These are phyloP conservation scores for Sinocyclocheilus rhinocerous DNA, from an alignment of 2,113 vertebrate species.

Conservation along the genomic window DNA sequence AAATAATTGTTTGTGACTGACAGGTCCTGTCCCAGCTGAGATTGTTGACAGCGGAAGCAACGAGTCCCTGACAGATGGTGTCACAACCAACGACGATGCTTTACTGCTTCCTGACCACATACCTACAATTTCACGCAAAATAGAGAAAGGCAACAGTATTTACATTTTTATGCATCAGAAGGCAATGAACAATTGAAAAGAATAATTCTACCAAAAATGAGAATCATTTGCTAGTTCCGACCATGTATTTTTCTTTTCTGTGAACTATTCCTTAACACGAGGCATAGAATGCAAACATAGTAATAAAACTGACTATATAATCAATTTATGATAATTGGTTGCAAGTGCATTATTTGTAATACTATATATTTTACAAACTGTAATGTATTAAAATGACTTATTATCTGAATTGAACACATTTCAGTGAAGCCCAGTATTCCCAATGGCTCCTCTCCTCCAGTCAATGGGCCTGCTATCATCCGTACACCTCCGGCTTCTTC, in stretches of 20 bases:
- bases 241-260: no score
- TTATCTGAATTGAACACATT: conserved; percentile 11
- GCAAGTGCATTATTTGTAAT: no score
- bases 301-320: no score
- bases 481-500: conserved; percentile 58
- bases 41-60: conserved; percentile 49
- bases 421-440: conserved; percentile 37
- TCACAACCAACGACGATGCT: conserved; percentile 59
- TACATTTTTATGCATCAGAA: neutral
- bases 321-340: no score
- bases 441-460: neutral
- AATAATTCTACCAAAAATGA: no score
- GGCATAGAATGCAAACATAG: no score
- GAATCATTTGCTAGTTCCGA: no score
- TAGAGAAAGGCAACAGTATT: conserved; percentile 57
- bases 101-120: conserved; percentile 56
- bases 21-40: conserved; percentile 47
- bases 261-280: no score
- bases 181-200: no score
- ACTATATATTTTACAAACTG: neutral
- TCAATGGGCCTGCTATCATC: conserved; percentile 52
- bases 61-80: conserved; percentile 56
- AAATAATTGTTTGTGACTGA: conserved; percentile 12
- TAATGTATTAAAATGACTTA: neutral
- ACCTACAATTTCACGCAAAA: conserved; percentile 40